phyloP scores from a whole-genome alignment of 2,113 vertebrate genomes.

The Oryzias javanicus region DNA sequence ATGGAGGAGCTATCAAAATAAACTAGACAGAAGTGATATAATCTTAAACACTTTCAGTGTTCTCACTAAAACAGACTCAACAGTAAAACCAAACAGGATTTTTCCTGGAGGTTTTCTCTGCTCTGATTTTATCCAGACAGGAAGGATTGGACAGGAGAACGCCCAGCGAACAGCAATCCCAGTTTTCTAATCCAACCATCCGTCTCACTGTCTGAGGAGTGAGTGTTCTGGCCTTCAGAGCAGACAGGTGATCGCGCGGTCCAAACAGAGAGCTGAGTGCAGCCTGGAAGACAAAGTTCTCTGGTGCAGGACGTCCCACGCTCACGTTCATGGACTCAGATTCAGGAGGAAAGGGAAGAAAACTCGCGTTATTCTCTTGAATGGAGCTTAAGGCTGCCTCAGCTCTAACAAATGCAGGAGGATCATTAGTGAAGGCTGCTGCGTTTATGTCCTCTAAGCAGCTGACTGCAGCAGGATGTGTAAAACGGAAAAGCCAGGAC shows the following conservation, averaged over 20 bases:
- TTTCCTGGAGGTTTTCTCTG: too few species aligned
- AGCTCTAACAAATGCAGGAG: not conserved
- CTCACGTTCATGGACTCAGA: too few species aligned
- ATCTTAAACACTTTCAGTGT: too few species aligned
- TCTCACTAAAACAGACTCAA: too few species aligned
- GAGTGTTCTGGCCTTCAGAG: constrained; percentile 52
- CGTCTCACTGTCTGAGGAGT: constrained; percentile 56
- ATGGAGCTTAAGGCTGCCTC: constrained; percentile 15
- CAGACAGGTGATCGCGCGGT: constrained; percentile 46
- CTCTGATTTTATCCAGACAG: too few species aligned
- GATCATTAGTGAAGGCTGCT: not conserved
- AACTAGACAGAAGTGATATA: too few species aligned
- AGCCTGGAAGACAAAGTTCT: constrained; percentile 18
- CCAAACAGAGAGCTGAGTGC: constrained; percentile 30
- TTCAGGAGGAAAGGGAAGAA: constrained; percentile 5
- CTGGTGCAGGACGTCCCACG: not conserved
- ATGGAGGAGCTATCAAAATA: too few species aligned
- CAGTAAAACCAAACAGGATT: too few species aligned
- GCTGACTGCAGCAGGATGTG: constrained; percentile 1
- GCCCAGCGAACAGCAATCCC: too few species aligned
- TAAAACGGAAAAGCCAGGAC: constrained; percentile 2
- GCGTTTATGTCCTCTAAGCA: constrained; percentile 1
- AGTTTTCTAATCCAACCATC: constrained; percentile 11
- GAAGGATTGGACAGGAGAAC: too few species aligned
- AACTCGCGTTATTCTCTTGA: constrained; percentile 27